phyloP scores from a whole-genome alignment of 2,113 vertebrate species.

The Lucifuga dentata region DNA sequence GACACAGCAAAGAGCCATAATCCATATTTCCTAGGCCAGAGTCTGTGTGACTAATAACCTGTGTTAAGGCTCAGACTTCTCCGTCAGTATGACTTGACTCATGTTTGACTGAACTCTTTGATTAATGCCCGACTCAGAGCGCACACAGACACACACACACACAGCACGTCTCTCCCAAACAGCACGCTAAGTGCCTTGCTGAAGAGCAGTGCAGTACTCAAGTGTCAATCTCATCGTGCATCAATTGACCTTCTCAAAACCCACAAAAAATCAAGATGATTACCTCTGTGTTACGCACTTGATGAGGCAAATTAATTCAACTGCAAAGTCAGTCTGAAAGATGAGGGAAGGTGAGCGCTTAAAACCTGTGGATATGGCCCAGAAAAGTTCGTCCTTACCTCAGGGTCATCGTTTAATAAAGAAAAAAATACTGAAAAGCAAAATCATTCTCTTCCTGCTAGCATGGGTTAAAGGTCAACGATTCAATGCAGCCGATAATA shows the following conservation, averaged over 20 bases:
- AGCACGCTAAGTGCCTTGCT: slow-evolving; percentile 10
- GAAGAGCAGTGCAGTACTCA: slow-evolving; percentile 25
- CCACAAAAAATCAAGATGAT: slow-evolving; percentile 40
- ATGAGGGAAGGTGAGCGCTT: slow-evolving; percentile 1
- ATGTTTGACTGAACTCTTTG: neutral
- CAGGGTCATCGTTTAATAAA: slow-evolving; percentile 8
- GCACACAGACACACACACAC: neutral
- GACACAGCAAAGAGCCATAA: neutral
- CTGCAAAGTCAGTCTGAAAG: slow-evolving; percentile 22
- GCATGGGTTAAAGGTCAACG: slow-evolving; percentile 26
- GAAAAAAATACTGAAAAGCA: neutral
- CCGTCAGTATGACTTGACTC: neutral
- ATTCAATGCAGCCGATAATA: slow-evolving; percentile 30
- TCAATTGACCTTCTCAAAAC: slow-evolving; percentile 58
- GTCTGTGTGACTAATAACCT: no score
- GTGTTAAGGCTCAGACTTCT: neutral
- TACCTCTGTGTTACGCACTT: slow-evolving; percentile 28
- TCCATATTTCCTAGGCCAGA: neutral
- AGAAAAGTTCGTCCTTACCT: slow-evolving; percentile 7
- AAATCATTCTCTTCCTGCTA: no score
- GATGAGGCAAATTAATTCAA: slow-evolving; percentile 54
- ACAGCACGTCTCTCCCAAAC: neutral
- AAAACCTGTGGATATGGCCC: no score
- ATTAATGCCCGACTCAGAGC: neutral
- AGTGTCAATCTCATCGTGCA: slow-evolving; percentile 22